These are phyloP conservation scores for Doris montereyensis DNA, from an alignment of 2,888 invertebrate species.

Conservation along the genomic window DNA sequence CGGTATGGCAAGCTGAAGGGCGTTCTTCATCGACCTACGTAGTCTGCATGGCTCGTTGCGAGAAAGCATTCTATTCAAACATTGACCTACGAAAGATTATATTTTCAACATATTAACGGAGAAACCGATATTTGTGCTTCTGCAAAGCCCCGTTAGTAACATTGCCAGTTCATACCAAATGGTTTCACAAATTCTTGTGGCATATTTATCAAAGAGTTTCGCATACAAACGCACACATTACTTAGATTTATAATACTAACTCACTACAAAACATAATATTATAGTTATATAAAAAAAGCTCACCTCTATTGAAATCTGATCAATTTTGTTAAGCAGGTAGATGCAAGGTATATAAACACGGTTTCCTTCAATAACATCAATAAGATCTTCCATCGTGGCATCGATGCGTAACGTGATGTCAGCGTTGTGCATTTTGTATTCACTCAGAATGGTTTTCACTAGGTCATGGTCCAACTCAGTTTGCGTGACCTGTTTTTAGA, in stretches of 20 bases:
- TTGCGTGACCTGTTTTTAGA: constrained; percentile 80
- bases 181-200: neutral
- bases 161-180: no score
- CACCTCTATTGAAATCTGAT: constrained; percentile 78
- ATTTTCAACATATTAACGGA: no score
- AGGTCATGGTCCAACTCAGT: constrained; percentile 94
- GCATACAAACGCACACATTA: neutral
- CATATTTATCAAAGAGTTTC: neutral
- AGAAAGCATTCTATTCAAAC: no score
- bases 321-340: constrained; percentile 98
- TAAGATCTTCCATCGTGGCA: constrained; percentile 96
- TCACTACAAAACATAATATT: neutral
- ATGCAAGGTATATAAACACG: constrained; percentile 98
- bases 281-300: neutral
- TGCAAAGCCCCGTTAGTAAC: no score
- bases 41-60: no score
- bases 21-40: no score
- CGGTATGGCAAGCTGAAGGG: no score
- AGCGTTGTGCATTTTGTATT: constrained; percentile 99
- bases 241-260: neutral
- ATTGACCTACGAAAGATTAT: no score
- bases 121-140: no score
- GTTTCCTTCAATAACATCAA: constrained; percentile 99
- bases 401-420: constrained; percentile 89
- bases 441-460: constrained; percentile 95